phyloP scores from a whole-genome alignment of 1,140 invertebrate genomes.

The Nixonia krombeini region DNA sequence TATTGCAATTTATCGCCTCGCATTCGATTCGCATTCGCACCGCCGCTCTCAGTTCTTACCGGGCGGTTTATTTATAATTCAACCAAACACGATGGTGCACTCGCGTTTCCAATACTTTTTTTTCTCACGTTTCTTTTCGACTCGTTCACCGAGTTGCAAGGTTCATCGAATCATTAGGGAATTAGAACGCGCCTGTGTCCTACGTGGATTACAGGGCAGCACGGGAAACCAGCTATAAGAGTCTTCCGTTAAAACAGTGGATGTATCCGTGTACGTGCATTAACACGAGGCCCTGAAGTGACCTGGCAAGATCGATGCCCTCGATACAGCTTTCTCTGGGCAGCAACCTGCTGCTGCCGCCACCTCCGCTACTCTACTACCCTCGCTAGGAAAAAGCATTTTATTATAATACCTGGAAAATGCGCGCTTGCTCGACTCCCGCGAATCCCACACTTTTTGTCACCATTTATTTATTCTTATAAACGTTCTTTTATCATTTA shows the following conservation, averaged over 20 bases:
- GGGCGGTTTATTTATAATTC: slow-evolving; percentile 34
- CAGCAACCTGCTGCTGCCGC: slow-evolving; percentile 35
- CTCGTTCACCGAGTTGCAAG: slow-evolving; percentile 8
- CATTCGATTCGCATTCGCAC: no score
- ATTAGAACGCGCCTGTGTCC: slow-evolving; percentile 52
- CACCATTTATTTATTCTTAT: no score
- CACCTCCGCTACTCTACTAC: slow-evolving; percentile 15
- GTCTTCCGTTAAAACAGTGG: slow-evolving; percentile 25
- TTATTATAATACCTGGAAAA: not conserved
- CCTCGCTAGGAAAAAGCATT: slow-evolving; percentile 10
- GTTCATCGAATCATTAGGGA: slow-evolving; percentile 50
- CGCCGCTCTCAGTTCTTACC: no score
- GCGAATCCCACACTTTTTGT: no score
- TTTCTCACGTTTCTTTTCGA: slow-evolving; percentile 15
- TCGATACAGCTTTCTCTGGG: slow-evolving; percentile 54
- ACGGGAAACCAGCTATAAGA: slow-evolving; percentile 41
- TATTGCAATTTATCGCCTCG: no score
- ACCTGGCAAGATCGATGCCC: slow-evolving; percentile 68
- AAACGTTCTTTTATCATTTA: not conserved
- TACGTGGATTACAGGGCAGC: slow-evolving; percentile 40
- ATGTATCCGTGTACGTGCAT: slow-evolving; percentile 29
- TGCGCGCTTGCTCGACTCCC: no score
- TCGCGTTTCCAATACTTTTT: slow-evolving; percentile 8
- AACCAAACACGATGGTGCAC: not conserved
- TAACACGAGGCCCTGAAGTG: slow-evolving; percentile 54